These are phyloP conservation scores for Caerostris darwini DNA, from an alignment of 1,140 invertebrate species.

Conservation along the genomic window DNA sequence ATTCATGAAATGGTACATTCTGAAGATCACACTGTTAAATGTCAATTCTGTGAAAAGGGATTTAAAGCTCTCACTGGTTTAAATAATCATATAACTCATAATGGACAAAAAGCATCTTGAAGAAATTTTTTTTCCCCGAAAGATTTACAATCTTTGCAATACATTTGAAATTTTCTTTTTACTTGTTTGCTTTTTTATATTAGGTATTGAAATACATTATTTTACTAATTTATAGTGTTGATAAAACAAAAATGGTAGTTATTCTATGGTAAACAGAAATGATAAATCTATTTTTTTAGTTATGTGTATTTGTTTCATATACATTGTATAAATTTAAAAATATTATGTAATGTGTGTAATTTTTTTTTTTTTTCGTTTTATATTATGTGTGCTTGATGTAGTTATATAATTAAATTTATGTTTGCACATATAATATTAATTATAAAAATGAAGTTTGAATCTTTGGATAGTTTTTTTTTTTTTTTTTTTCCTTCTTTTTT, in stretches of 20 bases:
- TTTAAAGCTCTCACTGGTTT: slow-evolving; percentile 58
- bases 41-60: slow-evolving; percentile 42
- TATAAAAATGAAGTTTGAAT: too few species aligned
- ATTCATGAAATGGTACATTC: slow-evolving; percentile 82
- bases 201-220: not conserved
- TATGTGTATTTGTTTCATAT: too few species aligned
- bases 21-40: slow-evolving; percentile 82
- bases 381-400: too few species aligned
- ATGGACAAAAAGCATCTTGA: not conserved
- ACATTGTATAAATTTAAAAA: too few species aligned
- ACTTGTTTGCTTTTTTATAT: not conserved
- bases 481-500: too few species aligned
- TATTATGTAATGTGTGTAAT: too few species aligned
- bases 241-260: not conserved
- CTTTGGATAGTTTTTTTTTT: too few species aligned
- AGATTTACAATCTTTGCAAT: not conserved
- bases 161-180: not conserved
- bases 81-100: slow-evolving; percentile 53
- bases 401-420: too few species aligned
- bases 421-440: too few species aligned
- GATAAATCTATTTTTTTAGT: too few species aligned
- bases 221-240: not conserved
- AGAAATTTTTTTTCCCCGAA: not conserved
- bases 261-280: not conserved
- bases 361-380: too few species aligned